These are phyloP conservation scores for Coreoperca whiteheadi DNA, from an alignment of 2,113 vertebrate genomes.

Conservation along the genomic window DNA sequence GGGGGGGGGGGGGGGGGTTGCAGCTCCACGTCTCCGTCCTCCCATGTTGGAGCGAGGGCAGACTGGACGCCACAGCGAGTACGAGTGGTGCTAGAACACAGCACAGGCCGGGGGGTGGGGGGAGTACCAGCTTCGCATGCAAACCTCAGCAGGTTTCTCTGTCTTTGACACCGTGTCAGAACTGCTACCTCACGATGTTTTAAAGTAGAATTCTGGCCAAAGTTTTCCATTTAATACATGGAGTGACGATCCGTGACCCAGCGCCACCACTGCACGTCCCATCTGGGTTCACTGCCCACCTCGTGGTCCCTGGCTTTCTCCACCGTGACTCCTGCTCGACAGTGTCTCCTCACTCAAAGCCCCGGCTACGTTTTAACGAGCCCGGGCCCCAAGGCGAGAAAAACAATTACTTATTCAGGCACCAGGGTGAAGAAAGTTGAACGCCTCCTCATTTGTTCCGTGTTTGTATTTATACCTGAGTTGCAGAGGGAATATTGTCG, in stretches of 20 bases:
- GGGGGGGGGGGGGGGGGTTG: too few species aligned
- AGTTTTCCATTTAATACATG: conserved; percentile 7
- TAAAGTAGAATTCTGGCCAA: too few species aligned
- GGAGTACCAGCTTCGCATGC: too few species aligned
- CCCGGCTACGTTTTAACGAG: conserved; percentile 48
- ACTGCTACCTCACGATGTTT: too few species aligned
- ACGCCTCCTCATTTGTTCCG: conserved; percentile 33
- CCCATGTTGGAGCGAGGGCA: too few species aligned
- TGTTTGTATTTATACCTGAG: background rate
- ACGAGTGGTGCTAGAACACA: too few species aligned
- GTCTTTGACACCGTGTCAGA: too few species aligned
- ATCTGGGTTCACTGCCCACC: conserved; percentile 2
- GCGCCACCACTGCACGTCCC: background rate
- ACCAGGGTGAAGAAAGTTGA: conserved; percentile 2
- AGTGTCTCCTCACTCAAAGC: conserved; percentile 2
- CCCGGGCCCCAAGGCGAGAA: conserved; percentile 46
- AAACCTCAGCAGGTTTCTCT: too few species aligned
- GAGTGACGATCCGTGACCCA: background rate
- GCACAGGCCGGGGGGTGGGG: too few species aligned
- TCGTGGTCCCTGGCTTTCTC: background rate
- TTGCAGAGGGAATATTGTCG: background rate
- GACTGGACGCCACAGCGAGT: too few species aligned
- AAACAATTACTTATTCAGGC: conserved; percentile 41
- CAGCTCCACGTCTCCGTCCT: too few species aligned
- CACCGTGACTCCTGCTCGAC: conserved; percentile 31